These are phyloP conservation scores for Pogonomyrmex barbatus DNA, from an alignment of 1,140 invertebrate genomes.

Conservation along the genomic window DNA sequence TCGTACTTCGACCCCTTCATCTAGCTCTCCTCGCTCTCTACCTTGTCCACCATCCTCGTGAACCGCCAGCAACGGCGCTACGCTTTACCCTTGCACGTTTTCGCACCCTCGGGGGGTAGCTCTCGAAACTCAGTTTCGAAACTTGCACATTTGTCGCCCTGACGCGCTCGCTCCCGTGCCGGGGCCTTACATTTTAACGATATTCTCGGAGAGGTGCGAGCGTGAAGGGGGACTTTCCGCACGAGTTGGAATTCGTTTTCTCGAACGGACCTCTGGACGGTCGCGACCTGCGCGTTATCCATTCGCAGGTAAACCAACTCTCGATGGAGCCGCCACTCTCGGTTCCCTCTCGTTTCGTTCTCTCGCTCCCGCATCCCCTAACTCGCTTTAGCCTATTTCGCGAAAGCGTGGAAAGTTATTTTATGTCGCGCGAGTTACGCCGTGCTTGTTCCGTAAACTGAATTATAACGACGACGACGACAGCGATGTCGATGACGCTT, in stretches of 20 bases:
- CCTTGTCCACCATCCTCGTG: constrained; percentile 19
- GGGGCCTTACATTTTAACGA: constrained; percentile 58
- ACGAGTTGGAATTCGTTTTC: constrained; percentile 66
- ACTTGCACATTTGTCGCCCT: constrained; percentile 72
- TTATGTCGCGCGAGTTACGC: constrained; percentile 47
- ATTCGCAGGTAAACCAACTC: constrained; percentile 29
- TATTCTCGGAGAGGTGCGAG: constrained; percentile 48
- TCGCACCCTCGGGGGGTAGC: constrained; percentile 61
- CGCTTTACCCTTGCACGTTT: constrained; percentile 65
- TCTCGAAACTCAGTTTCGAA: constrained; percentile 73
- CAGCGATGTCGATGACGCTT: constrained; percentile 50
- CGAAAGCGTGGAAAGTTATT: constrained; percentile 60
- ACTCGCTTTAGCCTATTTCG: constrained; percentile 65
- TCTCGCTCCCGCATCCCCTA: constrained; percentile 28
- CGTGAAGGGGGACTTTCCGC: constrained; percentile 40
- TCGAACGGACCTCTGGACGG: constrained; percentile 35
- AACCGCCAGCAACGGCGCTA: constrained; percentile 51
- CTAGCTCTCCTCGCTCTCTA: not conserved
- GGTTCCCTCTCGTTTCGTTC: not conserved
- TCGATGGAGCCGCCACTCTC: constrained; percentile 12
- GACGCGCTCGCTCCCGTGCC: constrained; percentile 26
- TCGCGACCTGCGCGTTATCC: not conserved
- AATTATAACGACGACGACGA: constrained; percentile 56
- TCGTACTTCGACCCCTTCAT: constrained; percentile 35
- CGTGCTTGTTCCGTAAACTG: constrained; percentile 50